Conservation (phyloP, 2,888 invertebrate genomes). For the Ceramica pisi region DNA sequence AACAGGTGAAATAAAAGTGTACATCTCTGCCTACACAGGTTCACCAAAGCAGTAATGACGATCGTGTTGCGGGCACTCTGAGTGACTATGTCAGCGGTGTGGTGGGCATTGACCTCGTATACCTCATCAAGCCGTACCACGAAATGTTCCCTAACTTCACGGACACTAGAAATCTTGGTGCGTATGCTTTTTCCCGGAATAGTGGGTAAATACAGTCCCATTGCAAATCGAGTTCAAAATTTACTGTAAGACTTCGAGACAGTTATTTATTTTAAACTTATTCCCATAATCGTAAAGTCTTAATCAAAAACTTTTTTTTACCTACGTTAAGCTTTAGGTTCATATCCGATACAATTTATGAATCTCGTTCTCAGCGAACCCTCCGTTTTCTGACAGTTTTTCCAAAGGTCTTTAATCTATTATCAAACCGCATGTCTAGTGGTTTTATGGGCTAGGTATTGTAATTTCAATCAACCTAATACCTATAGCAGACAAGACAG, state of each 20-base stretch:
- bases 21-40: constrained; percentile 72
- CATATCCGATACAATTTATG: neutral
- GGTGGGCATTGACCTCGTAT: constrained; percentile 85
- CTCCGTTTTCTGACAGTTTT: neutral
- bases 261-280: neutral
- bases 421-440: neutral
- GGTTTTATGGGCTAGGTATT: neutral
- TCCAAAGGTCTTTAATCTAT: neutral
- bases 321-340: too few species aligned
- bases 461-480: too few species aligned
- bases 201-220: neutral
- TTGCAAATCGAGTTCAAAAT: neutral
- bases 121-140: constrained; percentile 83
- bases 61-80: constrained; percentile 82
- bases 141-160: constrained; percentile 78
- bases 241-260: neutral
- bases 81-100: constrained; percentile 85
- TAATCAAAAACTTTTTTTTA: too few species aligned
- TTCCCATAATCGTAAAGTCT: neutral
- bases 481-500: too few species aligned
- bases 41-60: constrained; percentile 85
- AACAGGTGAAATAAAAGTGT: too few species aligned
- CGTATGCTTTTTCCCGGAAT: constrained; percentile 2
- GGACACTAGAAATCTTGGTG: constrained; percentile 74
- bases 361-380: neutral